Evolutionary conservation across 2,797 vertebrate genomes (phyloP).

Genomic region (Amblyraja radiata): DNA sequence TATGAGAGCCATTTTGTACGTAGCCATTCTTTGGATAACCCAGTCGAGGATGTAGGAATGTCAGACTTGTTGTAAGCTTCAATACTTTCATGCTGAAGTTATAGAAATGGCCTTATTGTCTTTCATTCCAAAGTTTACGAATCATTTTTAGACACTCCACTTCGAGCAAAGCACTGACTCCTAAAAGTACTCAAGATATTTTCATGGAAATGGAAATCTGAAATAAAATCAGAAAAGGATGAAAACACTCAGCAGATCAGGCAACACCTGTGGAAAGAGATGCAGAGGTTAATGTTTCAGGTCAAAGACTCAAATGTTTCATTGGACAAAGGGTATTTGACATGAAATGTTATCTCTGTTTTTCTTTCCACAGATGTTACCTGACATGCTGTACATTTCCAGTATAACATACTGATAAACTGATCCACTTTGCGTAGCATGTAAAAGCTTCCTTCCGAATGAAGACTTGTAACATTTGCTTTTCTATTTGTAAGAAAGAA

Average conservation of each 20-base stretch:
- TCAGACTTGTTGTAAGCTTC: neutral
- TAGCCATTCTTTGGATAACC: neutral
- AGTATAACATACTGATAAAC: neutral
- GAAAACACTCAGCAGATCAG: too few relatives aligned
- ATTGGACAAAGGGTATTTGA: too few relatives aligned
- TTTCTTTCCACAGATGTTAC: too few relatives aligned
- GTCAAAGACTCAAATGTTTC: too few relatives aligned
- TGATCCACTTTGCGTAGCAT: neutral
- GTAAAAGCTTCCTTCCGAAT: neutral
- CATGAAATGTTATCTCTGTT: too few relatives aligned
- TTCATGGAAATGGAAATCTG: neutral
- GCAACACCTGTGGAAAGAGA: too few relatives aligned
- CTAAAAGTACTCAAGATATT: neutral
- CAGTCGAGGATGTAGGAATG: neutral
- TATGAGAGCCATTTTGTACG: neutral
- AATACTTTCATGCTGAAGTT: neutral
- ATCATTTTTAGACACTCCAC: neutral
- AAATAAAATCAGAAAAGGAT: too few relatives aligned
- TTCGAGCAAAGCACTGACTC: neutral
- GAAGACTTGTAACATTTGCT: neutral
- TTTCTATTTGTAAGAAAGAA: neutral
- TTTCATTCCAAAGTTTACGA: neutral
- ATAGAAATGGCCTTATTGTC: neutral
- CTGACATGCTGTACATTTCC: too few relatives aligned
- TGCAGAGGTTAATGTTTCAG: too few relatives aligned